Base-by-base conservation (phyloP, 2,888 invertebrate species). In the Dynastes hyllus region DNA sequence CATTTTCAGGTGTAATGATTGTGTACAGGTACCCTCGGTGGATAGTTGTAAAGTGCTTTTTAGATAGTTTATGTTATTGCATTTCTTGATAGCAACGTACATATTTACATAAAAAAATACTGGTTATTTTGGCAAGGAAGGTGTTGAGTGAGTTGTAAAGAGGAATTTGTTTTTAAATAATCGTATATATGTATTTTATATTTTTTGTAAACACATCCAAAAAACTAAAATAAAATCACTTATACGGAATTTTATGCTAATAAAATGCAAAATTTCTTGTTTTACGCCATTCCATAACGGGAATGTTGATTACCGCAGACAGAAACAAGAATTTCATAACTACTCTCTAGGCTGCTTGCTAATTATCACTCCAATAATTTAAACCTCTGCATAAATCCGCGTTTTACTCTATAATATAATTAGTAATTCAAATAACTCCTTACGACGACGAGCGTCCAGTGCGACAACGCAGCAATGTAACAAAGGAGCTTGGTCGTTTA, bases 381-480 rank as follows among this genome's bases (percentile, higher is more conserved):
- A 40, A 13, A n/a, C 37, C 22, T 66, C 13, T 16, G 9, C 40
- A 37, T 45, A 40, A 66, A 66, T 66, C 37, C 11, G 37, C 40
- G 37, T 66, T 66, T 40, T 37, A 40, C 66, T 69, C 5, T 11
- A 45, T 5, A 40, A 11, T 29, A 69, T 51, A 51, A 69, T 69
- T 69, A 51, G 9, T 29, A 22, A 40, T 66, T 66, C 22, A 22
- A 55, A 55, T n/a, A 55, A 16, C 6, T 69, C 32, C 32, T 37
- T 5, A 5, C 32, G 1, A 37, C 22, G 22, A 22, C 22, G 22
- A 37, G 9, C 11, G 8, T 45, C 45, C 45, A 45, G 8, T 45
- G 8, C 45, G 22, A 22, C n/a, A 58, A 58, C 22, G 55, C 22
- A 58, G n/a, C 9, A 58, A 58, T 8, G 8, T 16, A 22, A 11